Evolutionary conservation across 2,113 vertebrate species (phyloP), one percentile per base, ranked within the genome.

Genomic region (Centropus bengalensis): DNA sequence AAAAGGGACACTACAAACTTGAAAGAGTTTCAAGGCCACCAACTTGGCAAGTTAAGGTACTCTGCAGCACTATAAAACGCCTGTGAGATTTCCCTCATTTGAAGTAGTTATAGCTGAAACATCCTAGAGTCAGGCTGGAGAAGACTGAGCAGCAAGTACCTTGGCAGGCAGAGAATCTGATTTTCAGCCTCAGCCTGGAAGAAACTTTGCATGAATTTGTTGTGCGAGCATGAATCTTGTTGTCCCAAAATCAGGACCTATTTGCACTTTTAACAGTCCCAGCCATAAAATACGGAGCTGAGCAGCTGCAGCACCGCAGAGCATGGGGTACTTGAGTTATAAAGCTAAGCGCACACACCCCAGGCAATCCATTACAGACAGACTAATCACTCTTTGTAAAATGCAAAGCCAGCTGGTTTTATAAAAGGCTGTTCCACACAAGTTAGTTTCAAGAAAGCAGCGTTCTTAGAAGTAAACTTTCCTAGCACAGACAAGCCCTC

Each of bases 361-460:
- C 68, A 77, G 75, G 45, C 2, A 0, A 13, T 15, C 63, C 55
- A 19, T 18, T 85, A 54, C 79, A 54, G 58, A 30, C 0, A 0
- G 76, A 71, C 16, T 7, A 62, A 14, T 0, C 2, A 40, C 12
- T 56, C 49, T 52, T 18, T 28, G 45, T 42, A 93, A 86, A 96
- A 66, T 0, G 4, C 76, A 70, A 77, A 83, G 68, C 51, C 63
- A n/a, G 33, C 2, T 54, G n/a, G 13, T 67, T 89, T 76, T 12
- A 32, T 14, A 73, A 32, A 55, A 21, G 30, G 36, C 17, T 88
- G 47, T 14, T 80, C 42, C 63, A 68, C 45, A 28, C 23, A 51
- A 74, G 32, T 20, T 27, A 38, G n/a, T 42, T 94, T 77, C 42
- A 82, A 52, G 75, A 91, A 88, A 86, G 82, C 59, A 71, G 56